Evolutionary conservation across 2,113 vertebrate genomes (phyloP), one percentile per base, ranked within the genome.

Genomic region (Campylorhamphus procurvoides): DNA sequence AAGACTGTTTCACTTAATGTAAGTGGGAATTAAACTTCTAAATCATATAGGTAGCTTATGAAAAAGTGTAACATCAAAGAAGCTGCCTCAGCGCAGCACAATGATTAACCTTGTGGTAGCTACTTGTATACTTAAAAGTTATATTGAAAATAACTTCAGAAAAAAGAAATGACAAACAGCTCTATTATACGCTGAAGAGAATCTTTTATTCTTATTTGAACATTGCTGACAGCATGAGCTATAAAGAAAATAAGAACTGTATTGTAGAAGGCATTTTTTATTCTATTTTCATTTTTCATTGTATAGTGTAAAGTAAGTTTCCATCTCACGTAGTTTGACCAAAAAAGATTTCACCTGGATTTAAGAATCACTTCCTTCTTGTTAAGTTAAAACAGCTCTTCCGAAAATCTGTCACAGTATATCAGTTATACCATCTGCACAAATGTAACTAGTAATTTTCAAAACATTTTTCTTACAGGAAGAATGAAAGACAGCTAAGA

Each of bases 131-230:
- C 44, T 79, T 86, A 75, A 87, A 92, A 88, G 75, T 69, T 83
- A 66, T 69, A 85, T 37, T 93, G 83, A 94, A 95, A 90, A 93
- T 84, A 77, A 56, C 28, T 63, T 86, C 47, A 44, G 39, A 67
- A 88, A 94, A 93, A 60, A 87, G 18, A 92, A 93, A 83, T 69
- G 50, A 89, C 90, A 94, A 92, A 90, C 80, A 93, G 18, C 39
- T 84, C 50, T 50, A 92, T 94, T 92, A 77, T 11, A 84, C 92
- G n/a, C n/a, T 0, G 0, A 94, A 92, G 68, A 84, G 27, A 86
- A 78, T 86, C 37, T 94, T 96, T 96, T 89, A 89, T 90, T 92
- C 64, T 79, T 89, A 75, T 90, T 95, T 94, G 84, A 94, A 88
- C 59, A 22, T 35, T 77, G n/a, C 23, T 95, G 90, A 85, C 90